Evolutionary conservation across 2,888 invertebrate species (phyloP), one percentile per base, ranked within the genome.

Genomic region (Chromoteleia sp.): DNA sequence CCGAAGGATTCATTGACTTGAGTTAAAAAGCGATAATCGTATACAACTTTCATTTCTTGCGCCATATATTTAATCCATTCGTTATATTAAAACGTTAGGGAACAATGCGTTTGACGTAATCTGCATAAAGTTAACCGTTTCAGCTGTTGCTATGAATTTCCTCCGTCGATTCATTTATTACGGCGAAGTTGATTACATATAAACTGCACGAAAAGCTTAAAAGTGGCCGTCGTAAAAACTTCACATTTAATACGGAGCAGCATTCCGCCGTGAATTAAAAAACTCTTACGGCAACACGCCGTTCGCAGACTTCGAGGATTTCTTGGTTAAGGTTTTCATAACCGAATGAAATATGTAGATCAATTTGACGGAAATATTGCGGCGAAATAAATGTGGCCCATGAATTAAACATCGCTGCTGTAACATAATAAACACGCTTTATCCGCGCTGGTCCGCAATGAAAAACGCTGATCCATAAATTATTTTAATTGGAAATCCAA

Each of bases 201-300:
- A 61, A 61, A 61, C 45, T 61, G 8, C 30, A 12, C 17, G 43
- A 43, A 45, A 61, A 29, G 45, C 59, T 43, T 45, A 45, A 43
- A 43, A 61, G 17, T 30, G 17, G 43, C 43, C 59, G 14, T 61
- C 43, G 43, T 61, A 45, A 61, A 61, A 61, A 43, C 43, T 61
- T 45, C 15, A 43, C 59, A 17, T 61, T 61, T 43, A 58, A 58
- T 41, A 58, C 14, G 25, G 15, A n/a, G 10, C 41, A 6, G 25
- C 25, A 25, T 41, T 25, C 41, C 17, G 25, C 19, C 56, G 56
- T 12, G 56, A 56, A 56, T 56, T 12, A 25, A 36, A 56, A 36
- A 56, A 36, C 56, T 56, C 50, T n/a, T n/a, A n/a, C n/a, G n/a
- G 36, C 21, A 56, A 56, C 36, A 21, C 12, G n/a, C 56, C 12